Evolutionary conservation across 2,888 invertebrate genomes (phyloP).

Genomic region (Caprella mutica): DNA sequence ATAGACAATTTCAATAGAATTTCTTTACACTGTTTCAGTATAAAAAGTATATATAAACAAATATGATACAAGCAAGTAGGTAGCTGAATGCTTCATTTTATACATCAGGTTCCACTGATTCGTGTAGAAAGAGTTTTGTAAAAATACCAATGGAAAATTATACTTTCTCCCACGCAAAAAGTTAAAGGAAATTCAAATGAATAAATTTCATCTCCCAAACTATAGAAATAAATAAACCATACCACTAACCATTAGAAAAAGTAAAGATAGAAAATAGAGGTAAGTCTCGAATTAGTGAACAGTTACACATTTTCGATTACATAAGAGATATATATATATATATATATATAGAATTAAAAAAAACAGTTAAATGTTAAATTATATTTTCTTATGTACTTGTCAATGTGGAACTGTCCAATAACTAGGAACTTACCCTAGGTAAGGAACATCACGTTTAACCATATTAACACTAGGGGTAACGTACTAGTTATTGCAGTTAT

Average conservation of each 20-base stretch:
- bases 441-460: too few relatives aligned
- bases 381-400: too few relatives aligned
- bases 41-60: background rate
- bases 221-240: background rate
- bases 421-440: too few relatives aligned
- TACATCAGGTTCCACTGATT: slow-evolving; percentile 24
- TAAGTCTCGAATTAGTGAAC: too few relatives aligned
- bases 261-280: background rate
- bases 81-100: background rate
- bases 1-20: background rate
- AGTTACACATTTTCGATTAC: too few relatives aligned
- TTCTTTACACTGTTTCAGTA: background rate
- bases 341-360: too few relatives aligned
- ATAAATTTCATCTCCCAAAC: background rate
- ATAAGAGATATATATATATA: too few relatives aligned
- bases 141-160: background rate
- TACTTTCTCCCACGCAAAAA: background rate
- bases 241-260: background rate
- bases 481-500: too few relatives aligned
- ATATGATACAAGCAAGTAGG: background rate
- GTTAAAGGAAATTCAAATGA: background rate
- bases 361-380: too few relatives aligned
- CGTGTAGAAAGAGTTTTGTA: background rate
- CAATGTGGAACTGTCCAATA: slow-evolving; percentile 42
- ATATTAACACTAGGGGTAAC: too few relatives aligned